Base-by-base conservation (phyloP, 1,140 invertebrate genomes). In the Homalodisca vitripennis region DNA sequence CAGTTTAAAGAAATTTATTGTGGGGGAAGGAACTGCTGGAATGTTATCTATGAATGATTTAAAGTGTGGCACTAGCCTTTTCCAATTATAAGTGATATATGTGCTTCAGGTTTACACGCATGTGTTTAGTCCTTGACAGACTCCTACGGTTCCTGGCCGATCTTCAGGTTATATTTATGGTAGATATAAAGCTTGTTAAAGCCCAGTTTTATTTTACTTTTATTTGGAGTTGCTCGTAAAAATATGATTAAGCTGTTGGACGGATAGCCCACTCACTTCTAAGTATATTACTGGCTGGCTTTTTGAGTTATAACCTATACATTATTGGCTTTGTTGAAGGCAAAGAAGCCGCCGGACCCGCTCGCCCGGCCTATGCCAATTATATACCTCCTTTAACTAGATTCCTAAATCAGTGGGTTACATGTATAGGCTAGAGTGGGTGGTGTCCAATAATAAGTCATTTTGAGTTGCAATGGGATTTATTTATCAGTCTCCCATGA, bases 381-480 rank as follows among this genome's bases (percentile, higher is more conserved):
- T 41, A 41, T 17, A 53, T 53, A 53, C 20, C 20, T 17, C 22
- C 10, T 22, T 14, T 53, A 22, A 53, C 48, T 22, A 6, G 20
- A 53, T 20, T 53, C 48, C 12, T 53, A 53, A 53, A 22, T 53
- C 20, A 53, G 6, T 22, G 17, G 34, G 48, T 53, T 24, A 24
- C 26, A 27, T 26, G 3, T 12, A 60, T 60, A 27, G 3, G 26
- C n/a, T n/a, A n/a, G 63, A 46, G 26, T 47, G 20, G 62, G 62
- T 64, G 51, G 22, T n/a, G 22, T 62, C 6, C 34, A 66, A 66
- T 66, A 66, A 66, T 13, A 22, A 66, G 63, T 17, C 32, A 24
- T n/a, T 46, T 6, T 66, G 47, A 24, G n/a, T 66, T 66, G 32
- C 63, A 66, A 66, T 66, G 63, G 63, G 63, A 66, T 66, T 66